Evolutionary conservation across 1,140 invertebrate species (phyloP).

Genomic region (Panulirus ornatus): DNA sequence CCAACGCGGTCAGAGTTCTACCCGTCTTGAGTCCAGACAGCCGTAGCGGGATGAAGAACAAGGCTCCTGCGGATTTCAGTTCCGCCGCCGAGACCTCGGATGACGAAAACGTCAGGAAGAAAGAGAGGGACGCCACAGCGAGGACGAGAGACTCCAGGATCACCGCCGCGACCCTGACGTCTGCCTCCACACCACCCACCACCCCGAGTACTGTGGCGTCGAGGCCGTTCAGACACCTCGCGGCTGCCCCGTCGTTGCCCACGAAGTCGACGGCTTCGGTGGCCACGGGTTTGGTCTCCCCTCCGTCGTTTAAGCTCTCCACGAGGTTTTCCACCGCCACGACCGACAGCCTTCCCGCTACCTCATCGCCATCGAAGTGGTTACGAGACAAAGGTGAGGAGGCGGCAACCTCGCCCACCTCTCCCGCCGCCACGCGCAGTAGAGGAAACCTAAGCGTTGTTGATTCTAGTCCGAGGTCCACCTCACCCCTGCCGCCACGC

Average conservation of each 20-base stretch:
- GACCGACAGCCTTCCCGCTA: conserved; percentile 15
- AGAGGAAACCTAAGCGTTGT: conserved; percentile 35
- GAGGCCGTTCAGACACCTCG: conserved; percentile 57
- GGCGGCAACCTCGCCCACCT: not conserved
- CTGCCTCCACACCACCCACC: conserved; percentile 27
- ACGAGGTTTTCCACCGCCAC: conserved; percentile 49
- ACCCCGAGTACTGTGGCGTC: conserved; percentile 25
- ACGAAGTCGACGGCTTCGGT: conserved; percentile 30
- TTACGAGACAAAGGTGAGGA: conserved; percentile 44
- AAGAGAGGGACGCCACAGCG: not conserved
- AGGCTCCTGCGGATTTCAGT: conserved; percentile 74
- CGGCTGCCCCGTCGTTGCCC: conserved; percentile 61
- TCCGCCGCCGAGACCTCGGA: conserved; percentile 70
- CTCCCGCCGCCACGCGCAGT: not conserved
- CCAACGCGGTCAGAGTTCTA: conserved; percentile 63
- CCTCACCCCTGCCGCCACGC: conserved; percentile 54
- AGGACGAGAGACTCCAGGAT: conserved; percentile 6
- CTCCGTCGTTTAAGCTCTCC: conserved; percentile 62
- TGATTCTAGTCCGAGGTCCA: conserved; percentile 41
- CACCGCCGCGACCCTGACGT: not conserved
- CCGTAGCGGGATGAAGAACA: conserved; percentile 57
- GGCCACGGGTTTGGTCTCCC: conserved; percentile 29
- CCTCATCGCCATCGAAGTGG: conserved; percentile 34
- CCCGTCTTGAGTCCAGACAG: conserved; percentile 40
- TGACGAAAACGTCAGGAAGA: conserved; percentile 33